Percentiles rank a stretch among this genome's conserved stretches.
Conservation (phyloP, 92 coral and sea anemone species). For the Epizoanthus stellaris region DNA sequence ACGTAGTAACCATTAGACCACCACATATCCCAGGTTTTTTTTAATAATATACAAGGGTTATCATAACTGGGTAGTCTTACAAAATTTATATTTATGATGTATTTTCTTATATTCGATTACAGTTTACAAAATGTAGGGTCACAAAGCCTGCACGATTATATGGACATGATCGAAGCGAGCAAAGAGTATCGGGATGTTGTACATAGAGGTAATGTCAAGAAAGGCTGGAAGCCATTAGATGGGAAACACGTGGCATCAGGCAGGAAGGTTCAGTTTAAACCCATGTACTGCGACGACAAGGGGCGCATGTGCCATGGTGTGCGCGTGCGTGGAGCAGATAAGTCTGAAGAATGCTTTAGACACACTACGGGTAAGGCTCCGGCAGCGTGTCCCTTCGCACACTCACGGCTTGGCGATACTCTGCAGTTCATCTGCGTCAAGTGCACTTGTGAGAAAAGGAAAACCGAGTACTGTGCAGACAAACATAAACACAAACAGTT, state of each 20-base stretch:
- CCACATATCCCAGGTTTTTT: too few relatives aligned
- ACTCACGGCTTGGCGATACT: conserved; percentile 99
- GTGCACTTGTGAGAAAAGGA: conserved; percentile 89
- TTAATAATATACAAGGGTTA: too few relatives aligned
- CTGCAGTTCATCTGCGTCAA: conserved; percentile 92
- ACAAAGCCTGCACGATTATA: conserved; percentile 70
- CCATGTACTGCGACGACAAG: conserved; percentile 89
- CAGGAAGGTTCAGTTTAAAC: conserved; percentile 88
- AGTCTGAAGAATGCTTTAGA: conserved; percentile 93
- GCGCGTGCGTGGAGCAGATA: conserved; percentile 96
- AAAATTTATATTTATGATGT: too few relatives aligned
- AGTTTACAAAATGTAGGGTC: conserved; percentile 76
- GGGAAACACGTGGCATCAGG: conserved; percentile 89
- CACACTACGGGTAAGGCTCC: conserved; percentile 96
- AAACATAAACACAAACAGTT: conserved; percentile 87
- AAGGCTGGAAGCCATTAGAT: conserved; percentile 91
- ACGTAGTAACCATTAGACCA: too few relatives aligned
- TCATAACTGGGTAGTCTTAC: too few relatives aligned
- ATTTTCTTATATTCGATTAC: conserved; percentile 22
- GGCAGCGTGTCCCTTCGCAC: conserved; percentile 92
- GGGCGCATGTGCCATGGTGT: conserved; percentile 98
- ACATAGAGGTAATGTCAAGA: conserved; percentile 62
- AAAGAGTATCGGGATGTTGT: conserved; percentile 86
- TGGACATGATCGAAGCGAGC: conserved; percentile 84
- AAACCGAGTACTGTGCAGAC: conserved; percentile 89